Evolutionary conservation across 2,797 vertebrate genomes (phyloP).

Genomic region (Cossypha niveicapilla): DNA sequence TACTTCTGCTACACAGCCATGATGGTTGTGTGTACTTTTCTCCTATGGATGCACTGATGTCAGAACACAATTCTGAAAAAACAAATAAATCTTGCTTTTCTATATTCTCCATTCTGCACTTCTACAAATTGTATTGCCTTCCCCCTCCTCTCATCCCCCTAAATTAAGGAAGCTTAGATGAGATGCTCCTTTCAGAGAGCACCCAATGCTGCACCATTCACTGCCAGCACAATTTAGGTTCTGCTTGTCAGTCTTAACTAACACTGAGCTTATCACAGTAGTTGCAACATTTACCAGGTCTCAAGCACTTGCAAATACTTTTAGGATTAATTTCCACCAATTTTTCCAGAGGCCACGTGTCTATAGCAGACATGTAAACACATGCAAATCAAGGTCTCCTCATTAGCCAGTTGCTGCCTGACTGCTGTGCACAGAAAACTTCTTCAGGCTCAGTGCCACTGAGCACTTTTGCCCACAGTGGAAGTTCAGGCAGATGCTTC

Average conservation of each 20-base stretch:
- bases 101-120: background rate
- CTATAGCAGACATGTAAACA: background rate
- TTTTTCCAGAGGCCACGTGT: background rate
- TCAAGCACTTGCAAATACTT: background rate
- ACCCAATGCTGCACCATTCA: background rate
- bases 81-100: background rate
- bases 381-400: background rate
- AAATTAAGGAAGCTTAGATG: background rate
- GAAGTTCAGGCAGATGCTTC: background rate
- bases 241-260: background rate
- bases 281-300: background rate
- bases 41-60: background rate
- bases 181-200: background rate
- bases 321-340: background rate
- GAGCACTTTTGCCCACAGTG: background rate
- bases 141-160: background rate
- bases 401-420: background rate
- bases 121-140: background rate
- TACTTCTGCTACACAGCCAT: background rate
- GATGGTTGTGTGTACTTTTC: background rate
- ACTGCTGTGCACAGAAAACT: background rate
- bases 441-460: background rate
- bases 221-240: background rate
- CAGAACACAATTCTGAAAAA: background rate
- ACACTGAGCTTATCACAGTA: rapidly evolving